Evolutionary conservation across 2,113 vertebrate species (phyloP).

Genomic region (Crocuta crocuta): DNA sequence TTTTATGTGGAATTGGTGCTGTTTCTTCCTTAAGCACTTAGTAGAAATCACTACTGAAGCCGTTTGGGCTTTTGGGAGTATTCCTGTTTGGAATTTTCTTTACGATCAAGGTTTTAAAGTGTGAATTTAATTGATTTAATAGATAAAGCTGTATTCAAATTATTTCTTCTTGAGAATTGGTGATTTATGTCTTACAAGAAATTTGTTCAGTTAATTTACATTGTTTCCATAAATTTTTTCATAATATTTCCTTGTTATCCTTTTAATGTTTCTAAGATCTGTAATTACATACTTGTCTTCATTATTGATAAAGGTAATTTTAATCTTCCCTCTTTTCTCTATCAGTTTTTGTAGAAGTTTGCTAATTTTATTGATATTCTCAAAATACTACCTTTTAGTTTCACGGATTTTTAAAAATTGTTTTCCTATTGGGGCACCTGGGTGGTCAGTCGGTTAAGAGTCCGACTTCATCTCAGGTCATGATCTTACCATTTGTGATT

Average conservation of each 20-base stretch:
- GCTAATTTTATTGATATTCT: conserved; percentile 27
- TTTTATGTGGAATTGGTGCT: not conserved
- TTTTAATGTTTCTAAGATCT: conserved; percentile 1
- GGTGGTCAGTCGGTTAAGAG: too few relatives aligned
- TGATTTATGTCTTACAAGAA: not conserved
- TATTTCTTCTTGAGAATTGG: not conserved
- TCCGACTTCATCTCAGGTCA: too few relatives aligned
- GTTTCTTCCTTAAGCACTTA: not conserved
- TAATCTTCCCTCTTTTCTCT: not conserved
- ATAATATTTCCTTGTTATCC: not conserved
- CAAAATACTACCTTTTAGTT: not conserved
- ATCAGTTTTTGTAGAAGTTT: not conserved
- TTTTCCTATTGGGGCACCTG: not conserved
- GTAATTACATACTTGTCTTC: not conserved
- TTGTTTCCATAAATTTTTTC: conserved; percentile 25
- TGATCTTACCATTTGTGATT: too few relatives aligned
- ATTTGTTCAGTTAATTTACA: not conserved
- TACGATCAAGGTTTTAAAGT: not conserved
- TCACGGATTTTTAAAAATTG: not conserved
- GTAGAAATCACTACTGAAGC: not conserved
- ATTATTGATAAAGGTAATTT: conserved; percentile 27
- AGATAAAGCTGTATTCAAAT: not conserved
- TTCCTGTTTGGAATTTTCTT: not conserved
- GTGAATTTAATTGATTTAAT: conserved; percentile 26
- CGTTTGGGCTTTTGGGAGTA: not conserved